phyloP scores from a whole-genome alignment of 2,797 vertebrate genomes.

The Poecilia velifera region DNA sequence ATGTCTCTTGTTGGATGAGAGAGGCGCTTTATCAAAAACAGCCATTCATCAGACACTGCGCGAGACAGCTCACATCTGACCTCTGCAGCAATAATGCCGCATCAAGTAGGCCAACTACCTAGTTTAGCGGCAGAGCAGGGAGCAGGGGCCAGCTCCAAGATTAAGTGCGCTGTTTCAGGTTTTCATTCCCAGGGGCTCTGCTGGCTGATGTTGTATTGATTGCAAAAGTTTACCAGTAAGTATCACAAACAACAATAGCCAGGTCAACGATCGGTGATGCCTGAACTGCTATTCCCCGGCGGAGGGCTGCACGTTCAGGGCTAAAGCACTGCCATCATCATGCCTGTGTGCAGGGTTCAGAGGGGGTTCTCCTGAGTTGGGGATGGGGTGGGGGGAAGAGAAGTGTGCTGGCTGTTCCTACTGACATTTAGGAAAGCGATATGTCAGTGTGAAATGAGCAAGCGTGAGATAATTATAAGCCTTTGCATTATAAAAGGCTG shows the following conservation, averaged over 20 bases:
- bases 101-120: conserved; percentile 98
- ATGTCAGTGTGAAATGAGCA: conserved; percentile 86
- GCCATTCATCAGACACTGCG: conserved; percentile 91
- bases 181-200: conserved; percentile 93
- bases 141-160: conserved; percentile 93
- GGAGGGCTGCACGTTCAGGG: conserved; percentile 70
- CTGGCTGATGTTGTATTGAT: conserved; percentile 96
- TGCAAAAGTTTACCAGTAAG: conserved; percentile 97
- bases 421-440: conserved; percentile 95
- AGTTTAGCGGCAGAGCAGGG: conserved; percentile 95
- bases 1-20: conserved; percentile 90
- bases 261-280: conserved; percentile 93
- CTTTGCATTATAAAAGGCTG: conserved; percentile 87
- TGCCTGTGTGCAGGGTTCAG: conserved; percentile 84
- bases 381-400: conserved; percentile 51
- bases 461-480: conserved; percentile 91
- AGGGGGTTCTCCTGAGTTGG: conserved; percentile 72
- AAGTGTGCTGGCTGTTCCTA: conserved; percentile 77
- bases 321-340: conserved; percentile 82
- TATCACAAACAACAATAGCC: conserved; percentile 98
- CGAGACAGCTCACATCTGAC: conserved; percentile 93
- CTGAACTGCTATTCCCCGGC: conserved; percentile 86
- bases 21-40: conserved; percentile 91
- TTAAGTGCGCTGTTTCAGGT: conserved; percentile 94
- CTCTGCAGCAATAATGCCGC: conserved; percentile 95